phyloP scores from a whole-genome alignment of 2,113 vertebrate genomes.

The Fregetta grallaria region DNA sequence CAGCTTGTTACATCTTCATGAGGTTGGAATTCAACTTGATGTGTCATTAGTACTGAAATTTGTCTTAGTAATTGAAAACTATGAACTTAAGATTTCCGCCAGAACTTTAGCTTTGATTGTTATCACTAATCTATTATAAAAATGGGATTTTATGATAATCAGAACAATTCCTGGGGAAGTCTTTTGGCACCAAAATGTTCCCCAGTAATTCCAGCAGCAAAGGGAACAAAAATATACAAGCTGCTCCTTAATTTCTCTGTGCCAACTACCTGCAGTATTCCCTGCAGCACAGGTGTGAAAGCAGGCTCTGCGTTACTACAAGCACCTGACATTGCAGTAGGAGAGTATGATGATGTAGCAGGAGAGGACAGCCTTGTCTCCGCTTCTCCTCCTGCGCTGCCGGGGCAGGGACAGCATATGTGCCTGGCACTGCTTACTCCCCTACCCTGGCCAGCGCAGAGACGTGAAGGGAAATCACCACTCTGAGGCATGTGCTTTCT shows the following conservation, averaged over 20 bases:
- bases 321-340: neutral
- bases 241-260: neutral
- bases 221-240: neutral
- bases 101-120: neutral
- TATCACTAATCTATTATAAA: neutral
- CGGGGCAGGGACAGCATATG: fast-evolving
- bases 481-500: neutral
- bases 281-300: neutral
- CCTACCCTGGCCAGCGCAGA: fast-evolving
- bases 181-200: neutral
- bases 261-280: neutral
- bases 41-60: neutral
- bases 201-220: neutral
- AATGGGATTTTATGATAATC: neutral
- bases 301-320: fast-evolving
- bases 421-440: neutral
- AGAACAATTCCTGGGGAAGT: neutral
- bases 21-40: neutral
- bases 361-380: neutral
- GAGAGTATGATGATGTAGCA: neutral
- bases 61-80: neutral
- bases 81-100: neutral
- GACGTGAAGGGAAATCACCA: neutral
- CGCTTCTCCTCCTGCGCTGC: neutral
- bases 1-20: neutral